phyloP scores from a whole-genome alignment of 2,888 invertebrate genomes.

The Drosophila prolongata region DNA sequence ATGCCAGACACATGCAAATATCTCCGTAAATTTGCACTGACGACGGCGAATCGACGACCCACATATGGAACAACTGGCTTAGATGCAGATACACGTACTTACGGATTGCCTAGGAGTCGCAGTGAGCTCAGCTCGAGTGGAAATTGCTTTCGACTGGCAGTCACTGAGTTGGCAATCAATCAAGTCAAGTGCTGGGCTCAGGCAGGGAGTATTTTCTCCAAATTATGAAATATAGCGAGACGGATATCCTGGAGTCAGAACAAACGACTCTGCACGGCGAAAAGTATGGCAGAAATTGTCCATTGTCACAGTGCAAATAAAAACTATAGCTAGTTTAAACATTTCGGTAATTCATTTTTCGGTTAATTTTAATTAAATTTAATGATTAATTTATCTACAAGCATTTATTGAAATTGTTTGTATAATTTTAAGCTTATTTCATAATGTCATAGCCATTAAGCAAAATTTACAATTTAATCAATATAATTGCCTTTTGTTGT shows the following conservation, averaged over 20 bases:
- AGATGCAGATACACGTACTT: slow-evolving; percentile 30
- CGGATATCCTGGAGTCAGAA: slow-evolving; percentile 64
- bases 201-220: slow-evolving; percentile 23
- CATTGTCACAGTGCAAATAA: too few species aligned
- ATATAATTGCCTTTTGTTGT: too few species aligned
- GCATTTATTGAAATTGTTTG: too few species aligned
- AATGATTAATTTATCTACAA: too few species aligned
- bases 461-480: too few species aligned
- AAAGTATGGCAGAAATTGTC: too few species aligned
- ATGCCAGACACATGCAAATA: slow-evolving; percentile 38
- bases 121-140: slow-evolving; percentile 56
- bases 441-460: too few species aligned
- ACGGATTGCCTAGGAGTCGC: slow-evolving; percentile 33
- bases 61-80: slow-evolving; percentile 38
- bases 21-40: slow-evolving; percentile 40
- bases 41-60: slow-evolving; percentile 39
- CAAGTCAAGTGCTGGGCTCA: slow-evolving; percentile 61
- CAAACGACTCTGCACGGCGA: background rate
- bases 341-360: too few species aligned
- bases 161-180: slow-evolving; percentile 68
- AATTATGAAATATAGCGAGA: slow-evolving; percentile 69
- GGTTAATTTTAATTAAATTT: too few species aligned
- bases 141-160: slow-evolving; percentile 58
- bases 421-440: too few species aligned
- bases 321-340: too few species aligned